A percentile compares a stretch with the other conserved stretches of the same genome.
phyloP scores from a whole-genome alignment of 2,113 vertebrate species.

The Etia nguti region DNA sequence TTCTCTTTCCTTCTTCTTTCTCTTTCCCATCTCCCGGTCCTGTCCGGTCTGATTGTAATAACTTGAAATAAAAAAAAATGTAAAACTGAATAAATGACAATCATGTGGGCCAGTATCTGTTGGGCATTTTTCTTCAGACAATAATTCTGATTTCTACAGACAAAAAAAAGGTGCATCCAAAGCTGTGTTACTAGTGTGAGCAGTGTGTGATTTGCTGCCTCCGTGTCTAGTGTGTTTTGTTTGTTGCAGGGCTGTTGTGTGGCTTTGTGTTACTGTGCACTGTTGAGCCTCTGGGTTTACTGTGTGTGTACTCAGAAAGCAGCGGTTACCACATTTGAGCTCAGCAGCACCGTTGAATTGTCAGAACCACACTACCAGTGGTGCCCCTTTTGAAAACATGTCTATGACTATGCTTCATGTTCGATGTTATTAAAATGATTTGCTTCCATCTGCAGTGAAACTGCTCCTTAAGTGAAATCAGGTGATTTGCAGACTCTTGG shows the following conservation, averaged over 20 bases:
- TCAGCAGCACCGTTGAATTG: not conserved
- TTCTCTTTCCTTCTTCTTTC: not conserved
- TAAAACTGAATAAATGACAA: not conserved
- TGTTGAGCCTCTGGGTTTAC: not conserved
- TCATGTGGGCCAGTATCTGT: not conserved
- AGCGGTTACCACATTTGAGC: not conserved
- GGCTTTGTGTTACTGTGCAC: not conserved
- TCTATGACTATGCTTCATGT: not conserved
- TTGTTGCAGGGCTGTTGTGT: not conserved
- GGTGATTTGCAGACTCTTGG: not conserved
- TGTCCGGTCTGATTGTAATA: not conserved
- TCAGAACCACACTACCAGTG: not conserved
- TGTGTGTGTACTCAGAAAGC: not conserved
- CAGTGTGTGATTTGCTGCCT: not conserved
- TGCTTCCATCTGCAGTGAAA: not conserved
- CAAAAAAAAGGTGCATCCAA: not conserved
- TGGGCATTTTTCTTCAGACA: not conserved
- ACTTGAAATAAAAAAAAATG: not conserved
- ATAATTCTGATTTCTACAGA: not conserved
- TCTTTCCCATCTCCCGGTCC: not conserved
- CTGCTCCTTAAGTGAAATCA: not conserved
- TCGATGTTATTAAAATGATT: not conserved
- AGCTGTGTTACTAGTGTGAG: not conserved
- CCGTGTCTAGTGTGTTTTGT: not conserved
- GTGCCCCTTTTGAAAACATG: not conserved